Evolutionary conservation across 2,797 vertebrate species (phyloP).

Genomic region (Pangasius larnaudii): DNA sequence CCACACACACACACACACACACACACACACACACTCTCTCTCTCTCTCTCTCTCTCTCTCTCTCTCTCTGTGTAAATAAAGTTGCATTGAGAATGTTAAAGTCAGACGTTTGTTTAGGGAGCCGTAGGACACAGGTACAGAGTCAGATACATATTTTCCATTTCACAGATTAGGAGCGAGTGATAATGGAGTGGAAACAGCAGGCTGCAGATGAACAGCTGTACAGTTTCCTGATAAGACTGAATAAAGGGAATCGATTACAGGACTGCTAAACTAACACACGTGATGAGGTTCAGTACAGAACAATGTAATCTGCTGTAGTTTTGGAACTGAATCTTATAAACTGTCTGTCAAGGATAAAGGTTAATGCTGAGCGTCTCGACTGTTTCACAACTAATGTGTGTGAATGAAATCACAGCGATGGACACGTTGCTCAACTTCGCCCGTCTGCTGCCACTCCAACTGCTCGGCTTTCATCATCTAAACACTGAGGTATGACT

Average conservation of each 20-base stretch:
- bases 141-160: not conserved
- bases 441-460: not conserved
- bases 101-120: not conserved
- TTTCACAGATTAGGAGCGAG: not conserved
- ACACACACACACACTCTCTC: too few relatives aligned
- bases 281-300: not conserved
- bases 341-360: not conserved
- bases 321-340: not conserved
- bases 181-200: not conserved
- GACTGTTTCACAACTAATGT: not conserved
- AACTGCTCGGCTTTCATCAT: not conserved
- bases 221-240: not conserved
- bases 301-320: not conserved
- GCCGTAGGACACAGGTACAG: not conserved
- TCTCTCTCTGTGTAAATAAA: too few relatives aligned
- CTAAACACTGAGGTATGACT: too few relatives aligned
- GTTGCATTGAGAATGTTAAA: not conserved
- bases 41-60: too few relatives aligned
- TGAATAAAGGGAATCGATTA: not conserved
- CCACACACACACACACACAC: too few relatives aligned
- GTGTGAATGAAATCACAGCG: not conserved
- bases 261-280: not conserved
- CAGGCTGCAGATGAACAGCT: not conserved
- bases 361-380: not conserved
- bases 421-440: not conserved